Evolutionary conservation across 2,113 vertebrate genomes (phyloP).

Genomic region (Eulemur rufifrons): DNA sequence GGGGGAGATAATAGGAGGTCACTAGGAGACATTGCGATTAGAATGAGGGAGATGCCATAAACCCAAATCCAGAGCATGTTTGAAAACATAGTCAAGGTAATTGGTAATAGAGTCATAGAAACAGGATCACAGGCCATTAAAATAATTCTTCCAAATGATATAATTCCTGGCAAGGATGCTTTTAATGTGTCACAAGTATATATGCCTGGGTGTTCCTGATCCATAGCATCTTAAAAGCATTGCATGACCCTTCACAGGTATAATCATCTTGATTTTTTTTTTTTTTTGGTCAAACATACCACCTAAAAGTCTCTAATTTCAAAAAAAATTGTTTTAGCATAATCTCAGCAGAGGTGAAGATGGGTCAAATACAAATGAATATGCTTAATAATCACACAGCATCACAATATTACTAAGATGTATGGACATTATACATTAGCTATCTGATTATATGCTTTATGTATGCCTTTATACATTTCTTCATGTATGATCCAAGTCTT

Average conservation of each 20-base stretch:
- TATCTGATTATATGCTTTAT: not conserved
- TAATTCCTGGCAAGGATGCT: slow-evolving; percentile 9
- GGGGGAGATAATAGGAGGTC: not conserved
- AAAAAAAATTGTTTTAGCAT: not conserved
- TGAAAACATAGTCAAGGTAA: slow-evolving; percentile 13
- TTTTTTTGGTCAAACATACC: not conserved
- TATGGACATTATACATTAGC: not conserved
- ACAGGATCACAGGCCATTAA: not conserved
- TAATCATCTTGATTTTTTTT: not conserved
- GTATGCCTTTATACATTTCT: not conserved
- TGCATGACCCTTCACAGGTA: not conserved
- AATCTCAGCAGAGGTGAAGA: not conserved
- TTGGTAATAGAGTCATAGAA: not conserved
- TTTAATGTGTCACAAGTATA: not conserved
- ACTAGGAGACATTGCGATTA: not conserved
- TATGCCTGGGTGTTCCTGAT: not conserved
- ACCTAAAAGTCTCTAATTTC: not conserved
- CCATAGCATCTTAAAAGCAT: not conserved
- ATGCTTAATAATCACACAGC: not conserved
- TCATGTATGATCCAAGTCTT: not conserved
- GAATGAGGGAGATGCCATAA: not conserved
- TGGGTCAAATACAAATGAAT: not conserved
- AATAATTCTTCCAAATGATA: not conserved
- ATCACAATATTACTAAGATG: not conserved
- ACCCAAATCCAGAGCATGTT: not conserved